Percentiles rank a stretch among this genome's conserved stretches.
phyloP scores from a whole-genome alignment of 2,888 invertebrate species.

The Ophioninae sp. region DNA sequence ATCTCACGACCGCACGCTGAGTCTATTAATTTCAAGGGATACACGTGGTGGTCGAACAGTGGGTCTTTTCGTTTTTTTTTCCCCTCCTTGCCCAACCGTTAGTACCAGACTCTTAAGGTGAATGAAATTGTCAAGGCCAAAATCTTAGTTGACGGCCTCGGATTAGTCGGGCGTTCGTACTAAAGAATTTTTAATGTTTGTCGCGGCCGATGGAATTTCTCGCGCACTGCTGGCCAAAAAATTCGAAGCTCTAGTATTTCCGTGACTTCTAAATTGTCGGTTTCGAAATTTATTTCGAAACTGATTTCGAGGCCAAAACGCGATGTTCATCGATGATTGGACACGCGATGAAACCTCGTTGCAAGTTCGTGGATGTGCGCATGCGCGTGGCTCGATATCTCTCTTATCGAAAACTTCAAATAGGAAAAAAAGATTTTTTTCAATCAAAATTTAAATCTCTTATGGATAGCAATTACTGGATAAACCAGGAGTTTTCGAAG shows the following conservation, averaged over 20 bases:
- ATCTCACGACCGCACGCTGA: neutral
- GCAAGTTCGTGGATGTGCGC: neutral
- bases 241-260: neutral
- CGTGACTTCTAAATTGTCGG: neutral
- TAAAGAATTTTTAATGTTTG: conserved; percentile 44
- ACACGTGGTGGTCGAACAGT: conserved; percentile 3
- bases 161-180: conserved; percentile 6
- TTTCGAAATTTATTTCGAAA: neutral
- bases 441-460: neutral
- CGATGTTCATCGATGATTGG: neutral
- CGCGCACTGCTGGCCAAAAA: conserved; percentile 2
- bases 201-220: conserved; percentile 33
- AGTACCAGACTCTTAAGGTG: conserved; percentile 32
- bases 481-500: neutral
- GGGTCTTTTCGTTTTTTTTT: conserved; percentile 5
- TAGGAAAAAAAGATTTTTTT: neutral
- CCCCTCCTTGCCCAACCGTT: conserved; percentile 5
- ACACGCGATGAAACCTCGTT: neutral
- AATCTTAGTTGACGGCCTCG: conserved; percentile 40
- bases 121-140: conserved; percentile 50
- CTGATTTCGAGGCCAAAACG: neutral
- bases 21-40: conserved; percentile 22
- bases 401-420: neutral
- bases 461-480: neutral
- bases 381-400: neutral